A percentile compares a stretch with the other conserved stretches of the same genome.
Conservation (phyloP, 2,888 invertebrate species). For the Phengaris arion region DNA sequence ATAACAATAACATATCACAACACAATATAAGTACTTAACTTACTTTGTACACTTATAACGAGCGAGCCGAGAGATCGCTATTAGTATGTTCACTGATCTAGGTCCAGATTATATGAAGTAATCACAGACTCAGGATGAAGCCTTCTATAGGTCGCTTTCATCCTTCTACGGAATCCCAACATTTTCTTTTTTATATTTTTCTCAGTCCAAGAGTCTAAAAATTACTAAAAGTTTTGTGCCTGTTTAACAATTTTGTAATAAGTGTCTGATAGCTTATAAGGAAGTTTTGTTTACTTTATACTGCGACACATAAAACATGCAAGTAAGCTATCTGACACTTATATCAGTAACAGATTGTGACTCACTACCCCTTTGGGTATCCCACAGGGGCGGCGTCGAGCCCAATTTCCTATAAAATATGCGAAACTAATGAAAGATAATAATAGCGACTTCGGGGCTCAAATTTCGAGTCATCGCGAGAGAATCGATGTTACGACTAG, state of each 20-base stretch:
- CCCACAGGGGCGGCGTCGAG: not conserved
- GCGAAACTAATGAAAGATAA: not conserved
- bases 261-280: no score
- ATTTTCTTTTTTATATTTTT: not conserved
- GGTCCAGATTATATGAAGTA: not conserved
- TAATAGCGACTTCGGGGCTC: not conserved
- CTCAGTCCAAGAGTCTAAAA: not conserved
- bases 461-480: slow-evolving; percentile 14
- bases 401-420: not conserved
- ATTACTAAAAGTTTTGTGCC: not conserved
- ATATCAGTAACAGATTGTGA: no score
- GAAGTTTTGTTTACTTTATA: no score
- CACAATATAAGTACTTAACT: slow-evolving; percentile 36
- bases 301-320: no score
- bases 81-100: slow-evolving; percentile 12
- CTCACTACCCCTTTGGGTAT: not conserved
- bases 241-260: no score
- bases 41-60: slow-evolving; percentile 30
- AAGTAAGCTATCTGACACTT: no score
- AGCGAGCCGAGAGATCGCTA: not conserved
- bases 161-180: slow-evolving; percentile 8
- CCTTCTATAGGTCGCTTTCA: not conserved
- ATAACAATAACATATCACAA: slow-evolving; percentile 35
- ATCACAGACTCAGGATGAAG: not conserved
- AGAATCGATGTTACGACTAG: slow-evolving; percentile 20